Evolutionary conservation across 92 coral and sea anemone species (phyloP), one percentile per base, ranked within the genome.

Genomic region (Ricordea florida): DNA sequence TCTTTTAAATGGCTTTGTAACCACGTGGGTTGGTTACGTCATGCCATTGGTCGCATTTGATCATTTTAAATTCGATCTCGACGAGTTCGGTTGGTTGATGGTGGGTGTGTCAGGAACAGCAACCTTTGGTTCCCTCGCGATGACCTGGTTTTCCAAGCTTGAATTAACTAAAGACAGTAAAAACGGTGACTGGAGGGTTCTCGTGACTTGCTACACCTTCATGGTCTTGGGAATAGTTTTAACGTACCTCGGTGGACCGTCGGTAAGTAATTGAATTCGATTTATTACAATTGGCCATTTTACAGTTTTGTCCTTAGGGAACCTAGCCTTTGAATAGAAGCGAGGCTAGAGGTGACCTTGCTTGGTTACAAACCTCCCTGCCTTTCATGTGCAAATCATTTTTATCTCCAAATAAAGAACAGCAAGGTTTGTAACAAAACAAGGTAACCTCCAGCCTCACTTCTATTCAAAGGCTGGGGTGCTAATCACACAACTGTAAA

Each of bases 11-110:
- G 93, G 93, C 50, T 82, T 26, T 37, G 75, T 87, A 10, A 87
- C 93, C 66, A 87, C 93, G 30, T 87, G 93, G 93, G 77, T 71
- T 43, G 85, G 93, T 0, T 87, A 59, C 67, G 83, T 81, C 44
- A 49, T 87, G 67, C 93, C 88, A 28, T 60, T 87, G 37, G 66
- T 87, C 30, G 89, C 93, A 18, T 87, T 69, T 66, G 72, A 72
- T 40, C 76, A 67, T 59, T 81, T 82, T 41, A 15, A 71, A 5
- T 82, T 80, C 47, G 21, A 51, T 18, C 26, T 87, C 27, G 47
- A 25, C 14, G 32, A 56, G 60, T 87, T 58, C 56, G 89, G 89
- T 24, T 87, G 93, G 93, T 45, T 87, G 43, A 87, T 82, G 93
- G 93, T 87, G 37, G 89, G 92, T 8, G 92, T 87, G 25, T 82